Percentiles rank a stretch among this genome's conserved stretches.
Evolutionary conservation across 2,113 vertebrate species (phyloP).

Genomic region (Oplegnathus fasciatus): DNA sequence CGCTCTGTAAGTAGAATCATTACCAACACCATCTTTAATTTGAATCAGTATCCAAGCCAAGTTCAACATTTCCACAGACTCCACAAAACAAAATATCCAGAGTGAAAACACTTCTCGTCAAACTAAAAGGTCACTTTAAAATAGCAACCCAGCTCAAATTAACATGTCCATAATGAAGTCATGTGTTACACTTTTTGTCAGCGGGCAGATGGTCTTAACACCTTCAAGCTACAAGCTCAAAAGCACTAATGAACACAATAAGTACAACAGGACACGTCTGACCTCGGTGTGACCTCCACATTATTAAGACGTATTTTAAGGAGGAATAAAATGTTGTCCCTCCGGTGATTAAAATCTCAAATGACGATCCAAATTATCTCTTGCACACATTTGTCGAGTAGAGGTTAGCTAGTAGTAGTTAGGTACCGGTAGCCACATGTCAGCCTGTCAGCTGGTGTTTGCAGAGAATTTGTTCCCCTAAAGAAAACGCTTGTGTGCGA

Average conservation of each 20-base stretch:
- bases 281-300: conserved; percentile 29
- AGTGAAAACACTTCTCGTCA: conserved; percentile 31
- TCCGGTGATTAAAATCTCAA: conserved; percentile 28
- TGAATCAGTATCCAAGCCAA: background rate
- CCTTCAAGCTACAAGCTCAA: conserved; percentile 44
- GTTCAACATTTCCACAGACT: background rate
- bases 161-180: conserved; percentile 54
- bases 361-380: conserved; percentile 4
- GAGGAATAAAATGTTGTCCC: conserved; percentile 29
- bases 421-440: background rate
- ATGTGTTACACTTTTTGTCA: conserved; percentile 37
- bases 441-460: background rate
- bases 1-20: background rate
- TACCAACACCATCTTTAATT: background rate
- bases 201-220: conserved; percentile 45
- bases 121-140: conserved; percentile 51
- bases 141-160: conserved; percentile 31
- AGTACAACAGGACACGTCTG: conserved; percentile 38
- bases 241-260: conserved; percentile 52
- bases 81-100: background rate
- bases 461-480: background rate
- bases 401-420: background rate
- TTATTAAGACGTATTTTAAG: conserved; percentile 23
- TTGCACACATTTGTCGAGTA: background rate
- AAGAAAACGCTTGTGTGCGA: background rate